Percentiles rank a stretch among this genome's conserved stretches.
Evolutionary conservation across 2,797 vertebrate species (phyloP).

Genomic region (Oophaga sylvatica): DNA sequence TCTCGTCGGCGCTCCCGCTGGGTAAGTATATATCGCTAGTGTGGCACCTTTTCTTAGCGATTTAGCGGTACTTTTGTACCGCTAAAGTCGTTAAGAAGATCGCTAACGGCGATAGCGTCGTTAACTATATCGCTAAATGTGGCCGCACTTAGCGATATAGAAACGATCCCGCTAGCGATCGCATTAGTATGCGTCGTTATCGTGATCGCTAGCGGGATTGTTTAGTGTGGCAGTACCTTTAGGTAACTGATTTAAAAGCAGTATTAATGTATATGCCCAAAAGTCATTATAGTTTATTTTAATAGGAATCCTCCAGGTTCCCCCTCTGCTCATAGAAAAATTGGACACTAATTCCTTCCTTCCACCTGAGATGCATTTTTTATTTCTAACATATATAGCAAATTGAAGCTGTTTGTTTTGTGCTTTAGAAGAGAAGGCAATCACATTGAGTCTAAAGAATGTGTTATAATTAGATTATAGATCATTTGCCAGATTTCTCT

Average conservation of each 20-base stretch:
- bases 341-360: neutral
- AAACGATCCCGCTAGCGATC: too few relatives aligned
- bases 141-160: too few relatives aligned
- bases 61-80: too few relatives aligned
- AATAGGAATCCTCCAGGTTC: neutral
- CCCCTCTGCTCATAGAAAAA: neutral
- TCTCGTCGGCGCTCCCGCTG: too few relatives aligned
- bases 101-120: too few relatives aligned
- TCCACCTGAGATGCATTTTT: conserved; percentile 20
- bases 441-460: conserved; percentile 36
- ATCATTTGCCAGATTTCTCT: conserved; percentile 49
- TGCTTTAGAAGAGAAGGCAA: conserved; percentile 24
- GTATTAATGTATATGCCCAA: neutral
- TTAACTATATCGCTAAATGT: too few relatives aligned
- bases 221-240: too few relatives aligned
- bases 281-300: neutral
- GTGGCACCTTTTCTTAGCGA: too few relatives aligned
- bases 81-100: too few relatives aligned
- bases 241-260: neutral
- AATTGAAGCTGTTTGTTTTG: conserved; percentile 42
- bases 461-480: conserved; percentile 53
- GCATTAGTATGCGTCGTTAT: too few relatives aligned
- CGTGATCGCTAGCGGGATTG: too few relatives aligned
- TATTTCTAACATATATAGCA: conserved; percentile 22
- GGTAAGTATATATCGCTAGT: too few relatives aligned